Evolutionary conservation across 2,113 vertebrate genomes (phyloP).

Genomic region (Ictidomys tridecemlineatus): DNA sequence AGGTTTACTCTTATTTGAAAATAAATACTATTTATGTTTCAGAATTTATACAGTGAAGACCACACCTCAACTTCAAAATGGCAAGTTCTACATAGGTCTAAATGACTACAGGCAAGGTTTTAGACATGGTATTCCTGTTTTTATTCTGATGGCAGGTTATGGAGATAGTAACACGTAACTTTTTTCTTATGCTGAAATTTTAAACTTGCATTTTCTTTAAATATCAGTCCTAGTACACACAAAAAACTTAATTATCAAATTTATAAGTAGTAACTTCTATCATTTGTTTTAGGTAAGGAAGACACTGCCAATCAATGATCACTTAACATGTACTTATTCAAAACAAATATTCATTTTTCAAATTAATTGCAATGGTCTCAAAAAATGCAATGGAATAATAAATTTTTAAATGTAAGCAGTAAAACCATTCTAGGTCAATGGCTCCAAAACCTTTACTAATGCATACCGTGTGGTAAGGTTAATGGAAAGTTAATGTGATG

Average conservation of each 20-base stretch:
- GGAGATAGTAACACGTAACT: background rate
- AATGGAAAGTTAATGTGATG: background rate
- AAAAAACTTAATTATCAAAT: background rate
- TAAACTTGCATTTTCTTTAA: slow-evolving; percentile 9
- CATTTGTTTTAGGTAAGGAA: background rate
- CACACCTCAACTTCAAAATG: background rate
- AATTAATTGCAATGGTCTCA: background rate
- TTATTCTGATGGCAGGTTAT: background rate
- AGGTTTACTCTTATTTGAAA: background rate
- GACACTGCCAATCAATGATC: background rate
- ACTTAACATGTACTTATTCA: background rate
- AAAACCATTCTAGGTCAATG: background rate
- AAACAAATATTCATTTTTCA: background rate
- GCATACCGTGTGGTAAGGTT: background rate
- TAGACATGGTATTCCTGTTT: background rate
- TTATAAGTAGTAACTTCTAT: background rate
- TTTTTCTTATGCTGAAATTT: background rate
- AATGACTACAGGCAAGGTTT: background rate
- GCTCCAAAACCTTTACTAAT: background rate
- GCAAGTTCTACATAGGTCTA: background rate
- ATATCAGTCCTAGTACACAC: background rate
- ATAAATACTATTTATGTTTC: background rate
- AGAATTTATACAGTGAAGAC: background rate
- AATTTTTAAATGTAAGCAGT: background rate
- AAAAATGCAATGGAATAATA: background rate